Conservation (phyloP, 30 jellyfish, hydroid and myxozoan species). For the Chironex yamaguchii region DNA sequence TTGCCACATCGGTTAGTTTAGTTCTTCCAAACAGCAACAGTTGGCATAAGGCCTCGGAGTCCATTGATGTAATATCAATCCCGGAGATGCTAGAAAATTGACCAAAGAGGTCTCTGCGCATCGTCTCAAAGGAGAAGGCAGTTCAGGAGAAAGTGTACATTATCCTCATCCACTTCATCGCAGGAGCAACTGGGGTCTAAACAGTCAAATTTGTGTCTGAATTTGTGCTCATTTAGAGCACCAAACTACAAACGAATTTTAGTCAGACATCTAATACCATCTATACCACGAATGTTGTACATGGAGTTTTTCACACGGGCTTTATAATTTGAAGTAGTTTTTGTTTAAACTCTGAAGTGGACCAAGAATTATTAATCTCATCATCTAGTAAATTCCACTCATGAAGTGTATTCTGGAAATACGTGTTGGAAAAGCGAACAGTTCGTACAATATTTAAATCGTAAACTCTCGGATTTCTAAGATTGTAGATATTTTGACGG, state of each 20-base stretch:
- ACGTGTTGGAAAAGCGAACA: constrained; percentile 21
- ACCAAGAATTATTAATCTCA: constrained; percentile 28
- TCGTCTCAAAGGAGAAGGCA: constrained; percentile 31
- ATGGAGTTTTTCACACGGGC: constrained; percentile 51
- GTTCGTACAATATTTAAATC: constrained; percentile 28
- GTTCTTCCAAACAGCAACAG: constrained; percentile 38
- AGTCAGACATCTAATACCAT: constrained; percentile 18
- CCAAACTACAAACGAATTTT: neutral
- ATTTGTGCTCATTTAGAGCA: no score
- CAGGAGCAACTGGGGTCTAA: constrained; percentile 8
- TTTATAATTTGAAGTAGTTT: constrained; percentile 39
- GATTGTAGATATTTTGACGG: constrained; percentile 36
- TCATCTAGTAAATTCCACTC: constrained; percentile 55
- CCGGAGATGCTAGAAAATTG: constrained; percentile 49
- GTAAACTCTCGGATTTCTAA: constrained; percentile 36
- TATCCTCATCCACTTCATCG: neutral
- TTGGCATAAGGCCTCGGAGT: constrained; percentile 20
- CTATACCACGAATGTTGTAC: constrained; percentile 22
- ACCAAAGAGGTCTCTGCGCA: constrained; percentile 44
- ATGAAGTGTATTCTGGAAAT: constrained; percentile 17
- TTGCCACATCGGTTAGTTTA: constrained; percentile 23
- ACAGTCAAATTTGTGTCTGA: constrained; percentile 3
- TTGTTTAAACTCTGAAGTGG: constrained; percentile 37
- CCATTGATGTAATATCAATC: constrained; percentile 27
- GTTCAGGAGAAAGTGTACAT: no score